phyloP scores from a whole-genome alignment of 2,113 vertebrate species.

The Sula dactylatra region DNA sequence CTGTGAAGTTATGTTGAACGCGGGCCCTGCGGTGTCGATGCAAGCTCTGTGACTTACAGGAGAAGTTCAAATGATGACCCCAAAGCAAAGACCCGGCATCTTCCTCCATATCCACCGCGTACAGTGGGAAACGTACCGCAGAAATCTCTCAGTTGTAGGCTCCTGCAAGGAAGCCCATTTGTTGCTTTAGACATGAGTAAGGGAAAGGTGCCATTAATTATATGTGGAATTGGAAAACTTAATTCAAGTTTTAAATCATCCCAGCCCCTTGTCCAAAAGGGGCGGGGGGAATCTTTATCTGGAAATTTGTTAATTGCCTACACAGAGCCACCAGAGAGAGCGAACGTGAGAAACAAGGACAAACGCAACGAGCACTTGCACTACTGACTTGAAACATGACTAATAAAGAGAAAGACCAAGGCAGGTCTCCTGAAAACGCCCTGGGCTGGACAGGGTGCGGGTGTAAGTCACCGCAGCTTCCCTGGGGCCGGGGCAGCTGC shows the following conservation, averaged over 20 bases:
- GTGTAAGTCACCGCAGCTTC: background rate
- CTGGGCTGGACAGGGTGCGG: fast-evolving
- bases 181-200: background rate
- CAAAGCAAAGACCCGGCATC: background rate
- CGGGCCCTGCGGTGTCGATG: fast-evolving
- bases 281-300: background rate
- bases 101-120: fast-evolving
- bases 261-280: background rate
- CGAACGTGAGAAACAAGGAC: background rate
- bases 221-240: background rate
- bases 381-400: background rate
- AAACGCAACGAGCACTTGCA: background rate
- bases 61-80: background rate
- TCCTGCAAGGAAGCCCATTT: background rate
- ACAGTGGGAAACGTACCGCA: fast-evolving
- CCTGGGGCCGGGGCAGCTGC: too few species aligned
- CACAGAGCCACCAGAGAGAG: background rate
- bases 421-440: background rate
- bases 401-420: too few species aligned
- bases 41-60: background rate
- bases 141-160: background rate
- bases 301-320: background rate
- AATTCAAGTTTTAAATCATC: background rate
- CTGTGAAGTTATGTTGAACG: too few species aligned
- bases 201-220: background rate